Evolutionary conservation across 2,888 invertebrate species (phyloP), one percentile per base, ranked within the genome.

Genomic region (Tenodera sinensis): DNA sequence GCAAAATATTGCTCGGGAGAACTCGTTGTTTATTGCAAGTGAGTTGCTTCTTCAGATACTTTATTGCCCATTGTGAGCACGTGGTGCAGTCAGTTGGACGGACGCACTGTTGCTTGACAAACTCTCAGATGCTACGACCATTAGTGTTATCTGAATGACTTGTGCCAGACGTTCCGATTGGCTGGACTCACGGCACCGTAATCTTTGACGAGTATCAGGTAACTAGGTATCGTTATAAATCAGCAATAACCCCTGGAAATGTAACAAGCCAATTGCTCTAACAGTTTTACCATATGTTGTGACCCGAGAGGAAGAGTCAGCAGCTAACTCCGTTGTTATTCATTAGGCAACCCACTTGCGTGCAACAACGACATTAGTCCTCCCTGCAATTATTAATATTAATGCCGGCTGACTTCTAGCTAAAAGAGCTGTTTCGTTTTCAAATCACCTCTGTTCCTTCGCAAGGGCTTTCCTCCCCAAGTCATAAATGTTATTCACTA

Each of bases 221-320:
- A 54, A 54, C 54, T 54, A 14, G 54, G 54, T 71, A 71, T 71
- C 54, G 54, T 71, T 71, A 71, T 71, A 71, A 71, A 71, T 71
- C 54, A 71, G 54, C 54, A 71, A 71, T 71, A 71, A 71, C 54
- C 54, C 54, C 54, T 71, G 87, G 87, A 87, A 34, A 87, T 87
- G 83, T 87, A 86, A 86, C 20, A 25, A 86, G 86, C 47, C 86
- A 86, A 86, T 86, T 86, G 54, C 54, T 86, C 20, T 86, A 87
- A 87, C 87, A 82, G 87, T 87, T 87, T 87, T 83, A 87, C 87
- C 87, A 87, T 87, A 87, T 87, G 87, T 42, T 82, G 87, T 25
- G n/a, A 34, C 82, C 30, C 1, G 47, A 9, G 27, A 85, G 87
- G 83, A 81, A 83, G 87, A 71, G 54, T 71, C 54, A 71, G 54